Evolutionary conservation across 2,888 invertebrate species (phyloP).

Genomic region (Hemicrepidius hirtus): DNA sequence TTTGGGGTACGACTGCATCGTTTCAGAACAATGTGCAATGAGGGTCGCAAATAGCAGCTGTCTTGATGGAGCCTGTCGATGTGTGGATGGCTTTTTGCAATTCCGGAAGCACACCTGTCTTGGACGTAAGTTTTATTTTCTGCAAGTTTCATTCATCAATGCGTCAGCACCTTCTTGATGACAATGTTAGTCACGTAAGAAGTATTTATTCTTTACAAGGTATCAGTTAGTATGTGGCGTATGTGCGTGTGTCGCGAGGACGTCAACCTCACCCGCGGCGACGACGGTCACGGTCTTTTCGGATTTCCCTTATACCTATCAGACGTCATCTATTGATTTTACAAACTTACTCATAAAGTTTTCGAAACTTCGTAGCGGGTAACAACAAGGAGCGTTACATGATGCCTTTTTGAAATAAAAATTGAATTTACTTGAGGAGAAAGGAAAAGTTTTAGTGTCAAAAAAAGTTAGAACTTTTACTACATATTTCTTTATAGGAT

Average conservation of each 20-base stretch:
- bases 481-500: too few relatives aligned
- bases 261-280: constrained; percentile 31
- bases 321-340: constrained; percentile 8
- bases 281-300: constrained; percentile 11
- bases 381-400: too few relatives aligned
- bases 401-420: background rate
- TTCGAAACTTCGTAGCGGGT: too few relatives aligned
- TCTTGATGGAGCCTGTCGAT: constrained; percentile 87
- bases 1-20: constrained; percentile 87
- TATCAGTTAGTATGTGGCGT: constrained; percentile 40
- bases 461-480: too few relatives aligned
- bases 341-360: background rate
- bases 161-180: constrained; percentile 20
- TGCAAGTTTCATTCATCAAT: constrained; percentile 31
- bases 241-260: constrained; percentile 25
- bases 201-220: constrained; percentile 27
- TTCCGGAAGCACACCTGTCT: constrained; percentile 93
- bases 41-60: constrained; percentile 93
- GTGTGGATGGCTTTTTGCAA: constrained; percentile 88
- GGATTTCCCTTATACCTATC: background rate
- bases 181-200: constrained; percentile 38
- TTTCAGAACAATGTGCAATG: constrained; percentile 89
- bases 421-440: background rate
- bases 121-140: constrained; percentile 83
- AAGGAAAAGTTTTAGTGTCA: too few relatives aligned